Base-by-base conservation (phyloP, 1,140 invertebrate genomes). In the Neelides sp. region DNA sequence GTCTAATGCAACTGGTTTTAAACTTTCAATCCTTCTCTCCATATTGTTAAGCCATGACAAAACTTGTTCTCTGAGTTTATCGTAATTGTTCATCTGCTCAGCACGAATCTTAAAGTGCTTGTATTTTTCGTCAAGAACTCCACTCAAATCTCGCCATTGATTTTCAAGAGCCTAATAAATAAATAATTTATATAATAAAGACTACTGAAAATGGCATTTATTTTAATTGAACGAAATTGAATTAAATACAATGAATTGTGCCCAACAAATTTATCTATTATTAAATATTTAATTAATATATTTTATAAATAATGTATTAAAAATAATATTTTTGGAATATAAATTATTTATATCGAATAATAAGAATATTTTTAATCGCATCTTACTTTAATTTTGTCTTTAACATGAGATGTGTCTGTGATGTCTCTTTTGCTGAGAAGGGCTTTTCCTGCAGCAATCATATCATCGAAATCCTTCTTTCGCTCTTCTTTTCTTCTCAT, bases 361-460 rank as follows among this genome's bases (percentile, higher is more conserved):
- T 43, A 7, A 7, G 10, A 40, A 7, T 40, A 7, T 10, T 40
- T 40, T 43, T 19, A 0, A 36, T 12, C 12, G 37, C 12, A 34
- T 43, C 22, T 59, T 65, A 75, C 75, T 68, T 89, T 90, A 58
- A 91, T 80, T 54, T 81, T 80, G 63, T 94, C 89, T 39, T 88
- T 78, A n/a, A 93, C 75, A 2, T 76, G 74, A 19, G 78, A 78
- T 0, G 83, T 83, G 61, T 95, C 90, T 0, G 86, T 91, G 2
- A 91, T 81, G 65, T 93, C 87, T 50, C 88, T 85, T 68, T 90
- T 85, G 4, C 78, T 70, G n/a, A 92, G 75, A 10, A 95, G 72
- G 50, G 79, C 78, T 64, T 84, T 89, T 23, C 89, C 91, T 48
- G 78, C 77, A 4, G 75, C 71, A 20, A 92, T 74, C 43, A 87